These are phyloP conservation scores for Diprion similis DNA, from an alignment of 1,140 invertebrate genomes.

Conservation along the genomic window DNA sequence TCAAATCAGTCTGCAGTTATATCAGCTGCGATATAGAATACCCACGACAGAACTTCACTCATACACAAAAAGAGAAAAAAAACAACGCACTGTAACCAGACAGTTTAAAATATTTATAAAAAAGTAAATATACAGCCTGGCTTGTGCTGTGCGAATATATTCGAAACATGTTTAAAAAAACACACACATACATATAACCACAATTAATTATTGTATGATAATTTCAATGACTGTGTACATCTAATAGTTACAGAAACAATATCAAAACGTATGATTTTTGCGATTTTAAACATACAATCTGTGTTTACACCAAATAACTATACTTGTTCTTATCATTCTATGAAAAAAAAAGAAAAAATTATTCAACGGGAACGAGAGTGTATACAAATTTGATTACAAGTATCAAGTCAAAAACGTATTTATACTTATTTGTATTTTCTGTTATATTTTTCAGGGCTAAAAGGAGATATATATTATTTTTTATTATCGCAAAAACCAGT, in stretches of 20 bases:
- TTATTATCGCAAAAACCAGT: no score
- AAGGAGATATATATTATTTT: no score
- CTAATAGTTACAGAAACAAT: neutral
- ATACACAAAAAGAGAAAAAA: neutral
- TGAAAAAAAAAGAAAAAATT: constrained; percentile 24
- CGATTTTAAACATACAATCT: neutral
- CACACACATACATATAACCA: neutral
- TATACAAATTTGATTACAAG: neutral
- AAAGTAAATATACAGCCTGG: neutral
- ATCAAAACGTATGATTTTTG: neutral
- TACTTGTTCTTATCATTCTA: neutral
- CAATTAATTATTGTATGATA: neutral
- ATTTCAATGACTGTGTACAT: neutral
- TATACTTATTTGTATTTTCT: no score
- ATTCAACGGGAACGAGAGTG: constrained; percentile 18
- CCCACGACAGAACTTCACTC: neutral
- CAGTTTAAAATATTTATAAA: neutral
- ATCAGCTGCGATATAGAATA: neutral
- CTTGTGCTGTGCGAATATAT: neutral
- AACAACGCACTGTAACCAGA: neutral
- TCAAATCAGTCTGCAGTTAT: neutral
- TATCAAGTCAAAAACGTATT: no score
- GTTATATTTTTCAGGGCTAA: no score
- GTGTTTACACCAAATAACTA: neutral
- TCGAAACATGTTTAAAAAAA: neutral